Base-by-base conservation (phyloP, 2,113 vertebrate species). In the Pterocles orientalis region DNA sequence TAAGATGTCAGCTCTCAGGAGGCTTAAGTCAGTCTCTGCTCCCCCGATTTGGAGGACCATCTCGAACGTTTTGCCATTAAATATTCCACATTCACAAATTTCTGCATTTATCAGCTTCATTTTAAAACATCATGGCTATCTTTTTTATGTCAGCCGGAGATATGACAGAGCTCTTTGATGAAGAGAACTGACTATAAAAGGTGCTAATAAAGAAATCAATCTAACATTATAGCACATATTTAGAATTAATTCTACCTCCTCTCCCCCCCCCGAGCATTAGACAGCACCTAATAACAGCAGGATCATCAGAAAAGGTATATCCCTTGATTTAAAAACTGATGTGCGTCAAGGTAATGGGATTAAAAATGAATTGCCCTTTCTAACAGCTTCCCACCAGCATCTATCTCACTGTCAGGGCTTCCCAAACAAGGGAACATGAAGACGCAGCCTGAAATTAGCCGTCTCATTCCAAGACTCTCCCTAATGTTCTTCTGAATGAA, bases 31-130 rank as follows among this genome's bases (percentile, higher is more conserved):
- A 60, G 58, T 19, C 77, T 29, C 61, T 33, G 75, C 85, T 82
- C 50, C 89, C 72, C 78, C 79, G 33, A 2, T 84, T 70, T 62
- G 78, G 81, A 78, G 57, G 54, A 4, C 86, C 43, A 65, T 88
- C 95, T 48, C 18, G 92, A 95, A 96, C 1, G 51, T 76, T 86
- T 81, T 88, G 85, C 88, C 15, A 47, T 84, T 86, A 96, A 95
- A 88, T 13, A 86, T 13, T 68, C 81, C 73, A 45, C 41, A 1
- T 90, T 71, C 92, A 18, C 92, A 84, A 91, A 94, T 88, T 9
- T 65, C 82, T 87, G 14, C 83, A 4, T 94, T 96, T 94, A 97
- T 86, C 36, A 73, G 82, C 81, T 91, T 85, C 90, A 18, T 85
- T 71, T 75, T 53, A 43, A 84, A 39, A 45, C 77, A 20, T 20